A percentile compares a stretch with the other conserved stretches of the same genome.
Evolutionary conservation across 2,113 vertebrate genomes (phyloP).

Genomic region (Heterochromis multidens): DNA sequence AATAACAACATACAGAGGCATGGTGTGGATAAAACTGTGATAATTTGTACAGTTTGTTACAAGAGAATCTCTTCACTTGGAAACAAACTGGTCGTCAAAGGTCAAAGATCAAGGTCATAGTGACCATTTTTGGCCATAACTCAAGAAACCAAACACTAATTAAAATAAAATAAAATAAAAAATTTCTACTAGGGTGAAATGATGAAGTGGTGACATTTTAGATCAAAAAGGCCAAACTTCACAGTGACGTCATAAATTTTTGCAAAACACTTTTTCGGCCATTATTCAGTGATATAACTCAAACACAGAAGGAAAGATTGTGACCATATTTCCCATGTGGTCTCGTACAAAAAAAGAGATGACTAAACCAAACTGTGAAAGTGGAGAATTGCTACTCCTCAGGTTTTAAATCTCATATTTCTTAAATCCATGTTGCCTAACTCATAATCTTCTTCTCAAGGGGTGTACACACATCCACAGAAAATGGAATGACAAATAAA

Average conservation of each 20-base stretch:
- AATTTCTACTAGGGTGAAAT: too few species aligned
- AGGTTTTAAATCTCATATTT: background rate
- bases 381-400: background rate
- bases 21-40: background rate
- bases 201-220: background rate
- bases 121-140: too few species aligned
- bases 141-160: too few species aligned
- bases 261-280: background rate
- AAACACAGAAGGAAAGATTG: background rate
- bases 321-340: background rate
- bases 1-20: background rate
- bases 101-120: background rate
- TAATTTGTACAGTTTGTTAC: too few species aligned
- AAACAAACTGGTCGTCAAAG: background rate
- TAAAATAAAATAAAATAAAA: too few species aligned
- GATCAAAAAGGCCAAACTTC: background rate
- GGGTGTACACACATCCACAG: background rate
- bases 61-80: background rate
- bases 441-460: background rate
- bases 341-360: background rate
- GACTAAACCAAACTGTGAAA: background rate
- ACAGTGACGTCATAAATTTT: background rate
- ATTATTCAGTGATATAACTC: background rate
- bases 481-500: background rate
- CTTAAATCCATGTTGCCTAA: background rate